These are phyloP conservation scores for Thamnaconus septentrionalis DNA, from an alignment of 2,113 vertebrate species.

Conservation along the genomic window DNA sequence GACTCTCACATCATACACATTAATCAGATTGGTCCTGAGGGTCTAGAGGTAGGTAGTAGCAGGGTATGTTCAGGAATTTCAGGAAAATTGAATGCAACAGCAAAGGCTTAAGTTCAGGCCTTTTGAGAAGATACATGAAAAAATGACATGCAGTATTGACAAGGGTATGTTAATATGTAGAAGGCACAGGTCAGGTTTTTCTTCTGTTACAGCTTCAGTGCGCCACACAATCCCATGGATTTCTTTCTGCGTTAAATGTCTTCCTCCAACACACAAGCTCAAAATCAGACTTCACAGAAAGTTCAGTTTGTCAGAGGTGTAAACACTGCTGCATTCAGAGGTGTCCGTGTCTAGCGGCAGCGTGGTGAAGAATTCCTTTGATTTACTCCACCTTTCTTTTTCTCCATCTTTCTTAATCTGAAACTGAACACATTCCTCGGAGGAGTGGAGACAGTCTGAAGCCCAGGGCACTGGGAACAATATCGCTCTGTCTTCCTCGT, in stretches of 20 bases:
- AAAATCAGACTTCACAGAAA: slow-evolving; percentile 47
- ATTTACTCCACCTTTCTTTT: slow-evolving; percentile 25
- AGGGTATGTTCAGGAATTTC: slow-evolving; percentile 36
- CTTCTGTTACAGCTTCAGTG: slow-evolving; percentile 4
- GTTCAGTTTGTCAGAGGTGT: slow-evolving; percentile 74
- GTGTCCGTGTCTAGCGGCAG: slow-evolving; percentile 66
- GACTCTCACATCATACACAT: slow-evolving; percentile 22
- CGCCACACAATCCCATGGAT: slow-evolving; percentile 3
- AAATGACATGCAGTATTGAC: slow-evolving; percentile 32
- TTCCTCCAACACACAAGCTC: slow-evolving; percentile 3
- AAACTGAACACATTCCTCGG: slow-evolving; percentile 66
- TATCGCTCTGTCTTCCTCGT: slow-evolving; percentile 38
- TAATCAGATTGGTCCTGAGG: slow-evolving; percentile 65
- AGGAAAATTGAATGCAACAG: slow-evolving; percentile 28
- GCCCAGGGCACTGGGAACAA: slow-evolving; percentile 57
- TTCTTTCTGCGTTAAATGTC: neutral
- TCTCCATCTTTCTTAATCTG: slow-evolving; percentile 56
- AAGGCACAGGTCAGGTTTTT: slow-evolving; percentile 52
- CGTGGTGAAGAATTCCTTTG: slow-evolving; percentile 52
- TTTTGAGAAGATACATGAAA: slow-evolving; percentile 28
- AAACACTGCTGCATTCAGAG: slow-evolving; percentile 62
- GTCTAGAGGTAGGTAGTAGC: slow-evolving; percentile 66
- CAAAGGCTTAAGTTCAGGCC: slow-evolving; percentile 26
- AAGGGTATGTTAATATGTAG: slow-evolving; percentile 27
- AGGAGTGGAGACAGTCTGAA: slow-evolving; percentile 69